phyloP scores from a whole-genome alignment of 2,113 vertebrate species.

The Varanus salvator region DNA sequence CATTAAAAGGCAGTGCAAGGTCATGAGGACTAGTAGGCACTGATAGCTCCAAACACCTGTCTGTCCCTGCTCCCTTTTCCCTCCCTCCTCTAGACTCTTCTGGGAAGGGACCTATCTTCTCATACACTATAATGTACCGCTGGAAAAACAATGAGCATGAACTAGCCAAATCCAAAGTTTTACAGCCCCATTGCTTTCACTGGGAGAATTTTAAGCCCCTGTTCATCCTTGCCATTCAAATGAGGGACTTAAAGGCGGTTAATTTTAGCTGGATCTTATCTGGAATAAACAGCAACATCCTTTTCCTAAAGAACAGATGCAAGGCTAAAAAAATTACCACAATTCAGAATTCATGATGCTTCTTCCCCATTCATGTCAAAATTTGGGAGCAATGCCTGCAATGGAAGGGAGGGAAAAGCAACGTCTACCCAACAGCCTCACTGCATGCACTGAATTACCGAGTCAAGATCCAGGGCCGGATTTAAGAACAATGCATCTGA shows the following conservation, averaged over 20 bases:
- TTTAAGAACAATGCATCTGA: no score
- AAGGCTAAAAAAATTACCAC: not conserved
- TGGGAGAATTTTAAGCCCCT: not conserved
- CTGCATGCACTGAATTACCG: no score
- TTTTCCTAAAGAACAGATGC: not conserved
- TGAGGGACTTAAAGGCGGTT: not conserved
- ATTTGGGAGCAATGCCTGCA: no score
- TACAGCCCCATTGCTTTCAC: not conserved
- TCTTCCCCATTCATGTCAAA: no score
- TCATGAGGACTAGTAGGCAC: not conserved
- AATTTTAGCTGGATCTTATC: not conserved
- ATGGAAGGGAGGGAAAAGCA: no score
- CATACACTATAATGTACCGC: not conserved
- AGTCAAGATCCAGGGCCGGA: no score
- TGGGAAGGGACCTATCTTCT: no score
- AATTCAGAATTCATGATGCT: no score
- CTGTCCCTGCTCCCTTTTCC: not conserved
- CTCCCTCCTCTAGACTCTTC: no score
- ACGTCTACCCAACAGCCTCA: no score
- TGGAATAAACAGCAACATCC: not conserved
- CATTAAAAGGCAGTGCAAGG: not conserved
- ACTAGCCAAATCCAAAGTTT: not conserved
- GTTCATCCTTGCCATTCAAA: not conserved
- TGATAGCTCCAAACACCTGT: not conserved
- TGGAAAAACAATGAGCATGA: not conserved